Evolutionary conservation across 30 jellyfish, hydroid and myxozoan genomes (phyloP).

Genomic region (Cassiopea andromeda): DNA sequence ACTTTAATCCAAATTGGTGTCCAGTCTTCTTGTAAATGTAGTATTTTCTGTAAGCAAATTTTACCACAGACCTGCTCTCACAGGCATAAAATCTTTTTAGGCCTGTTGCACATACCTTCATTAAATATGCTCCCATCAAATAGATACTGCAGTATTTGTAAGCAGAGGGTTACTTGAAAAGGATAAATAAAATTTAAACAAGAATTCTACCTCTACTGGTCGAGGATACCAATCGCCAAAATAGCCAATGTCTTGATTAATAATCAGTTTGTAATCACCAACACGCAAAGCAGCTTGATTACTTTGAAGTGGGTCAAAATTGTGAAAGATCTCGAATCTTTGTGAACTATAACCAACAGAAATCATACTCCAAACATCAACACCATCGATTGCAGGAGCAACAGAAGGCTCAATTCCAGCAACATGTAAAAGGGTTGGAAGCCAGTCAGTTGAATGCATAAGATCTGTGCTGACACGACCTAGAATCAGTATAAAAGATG

Average conservation of each 20-base stretch:
- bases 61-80: no score
- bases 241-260: slow-evolving; percentile 93
- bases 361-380: slow-evolving; percentile 81
- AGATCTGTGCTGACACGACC: slow-evolving; percentile 90
- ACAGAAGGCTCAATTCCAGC: slow-evolving; percentile 63
- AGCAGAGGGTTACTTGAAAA: no score
- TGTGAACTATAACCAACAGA: slow-evolving; percentile 67
- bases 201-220: slow-evolving; percentile 73
- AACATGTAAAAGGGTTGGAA: slow-evolving; percentile 79
- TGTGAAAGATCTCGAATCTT: slow-evolving; percentile 90
- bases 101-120: no score
- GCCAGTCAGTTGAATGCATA: slow-evolving; percentile 98
- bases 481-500: not conserved
- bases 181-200: no score
- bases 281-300: slow-evolving; percentile 94
- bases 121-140: no score
- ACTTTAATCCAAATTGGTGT: no score
- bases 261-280: slow-evolving; percentile 92
- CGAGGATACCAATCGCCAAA: slow-evolving; percentile 98
- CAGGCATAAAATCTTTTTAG: no score
- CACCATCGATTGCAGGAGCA: slow-evolving; percentile 77
- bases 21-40: no score
- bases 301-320: slow-evolving; percentile 88
- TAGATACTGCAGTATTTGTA: no score
- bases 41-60: no score